phyloP scores from a whole-genome alignment of 2,888 invertebrate species.

The Eucriotettix oculatus region DNA sequence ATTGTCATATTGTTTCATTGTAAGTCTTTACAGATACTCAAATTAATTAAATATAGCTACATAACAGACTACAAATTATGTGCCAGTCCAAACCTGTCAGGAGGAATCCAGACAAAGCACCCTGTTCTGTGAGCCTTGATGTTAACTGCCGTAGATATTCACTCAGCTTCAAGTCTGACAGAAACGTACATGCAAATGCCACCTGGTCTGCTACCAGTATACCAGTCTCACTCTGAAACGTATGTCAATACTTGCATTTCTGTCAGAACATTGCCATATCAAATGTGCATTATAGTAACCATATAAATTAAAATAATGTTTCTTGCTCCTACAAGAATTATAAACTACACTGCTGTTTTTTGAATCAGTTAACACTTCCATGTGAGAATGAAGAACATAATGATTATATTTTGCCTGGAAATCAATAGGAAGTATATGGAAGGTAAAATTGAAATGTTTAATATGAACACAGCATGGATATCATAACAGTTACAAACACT shows the following conservation, averaged over 20 bases:
- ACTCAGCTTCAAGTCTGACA: constrained; percentile 60
- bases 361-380: no score
- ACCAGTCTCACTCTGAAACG: constrained; percentile 55
- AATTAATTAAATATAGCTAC: background rate
- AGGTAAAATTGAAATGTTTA: no score
- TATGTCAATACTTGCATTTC: background rate
- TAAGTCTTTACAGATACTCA: background rate
- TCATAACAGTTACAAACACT: no score
- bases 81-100: constrained; percentile 43
- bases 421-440: no score
- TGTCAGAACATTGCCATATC: no score
- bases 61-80: background rate
- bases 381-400: no score
- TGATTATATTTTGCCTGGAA: no score
- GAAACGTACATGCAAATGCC: constrained; percentile 78
- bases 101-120: constrained; percentile 69
- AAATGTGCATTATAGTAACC: no score
- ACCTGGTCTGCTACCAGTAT: constrained; percentile 76
- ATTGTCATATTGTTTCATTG: background rate
- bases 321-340: no score
- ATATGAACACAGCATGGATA: no score
- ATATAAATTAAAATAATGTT: no score
- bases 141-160: constrained; percentile 61
- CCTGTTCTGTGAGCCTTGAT: constrained; percentile 51
- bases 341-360: no score